Conservation (phyloP, 1,140 invertebrate genomes). For the Halictus rubicundus region DNA sequence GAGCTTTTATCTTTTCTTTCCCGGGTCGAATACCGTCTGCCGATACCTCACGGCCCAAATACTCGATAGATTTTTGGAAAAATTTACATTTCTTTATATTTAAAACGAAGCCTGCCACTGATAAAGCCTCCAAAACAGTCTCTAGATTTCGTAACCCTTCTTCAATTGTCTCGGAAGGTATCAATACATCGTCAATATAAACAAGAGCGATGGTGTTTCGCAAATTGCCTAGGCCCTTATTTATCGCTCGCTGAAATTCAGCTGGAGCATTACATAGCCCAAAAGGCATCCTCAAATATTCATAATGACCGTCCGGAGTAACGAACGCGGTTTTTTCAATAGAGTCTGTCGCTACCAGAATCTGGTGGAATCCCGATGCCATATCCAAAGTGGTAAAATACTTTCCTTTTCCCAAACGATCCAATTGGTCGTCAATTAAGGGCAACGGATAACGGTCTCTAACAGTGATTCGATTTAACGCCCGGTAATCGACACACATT, state of each 20-base stretch:
- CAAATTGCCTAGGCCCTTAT: not conserved
- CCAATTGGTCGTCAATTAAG: constrained; percentile 75
- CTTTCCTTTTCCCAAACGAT: constrained; percentile 63
- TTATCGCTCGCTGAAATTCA: constrained; percentile 7
- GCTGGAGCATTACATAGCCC: constrained; percentile 3
- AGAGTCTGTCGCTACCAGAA: constrained; percentile 20
- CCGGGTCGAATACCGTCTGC: not conserved
- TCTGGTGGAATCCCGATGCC: constrained; percentile 34
- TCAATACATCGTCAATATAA: constrained; percentile 20
- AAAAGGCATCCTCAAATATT: constrained; percentile 17
- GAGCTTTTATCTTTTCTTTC: not conserved
- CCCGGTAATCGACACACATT: constrained; percentile 74
- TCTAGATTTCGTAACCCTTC: not conserved
- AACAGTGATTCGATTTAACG: constrained; percentile 77
- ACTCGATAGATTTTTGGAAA: not conserved
- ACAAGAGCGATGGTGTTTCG: not conserved
- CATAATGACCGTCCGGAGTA: too few species aligned
- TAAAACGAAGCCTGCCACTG: not conserved
- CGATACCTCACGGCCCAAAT: not conserved
- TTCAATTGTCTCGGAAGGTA: not conserved
- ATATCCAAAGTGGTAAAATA: constrained; percentile 48
- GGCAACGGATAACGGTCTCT: constrained; percentile 80
- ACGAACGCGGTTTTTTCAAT: constrained; percentile 50
- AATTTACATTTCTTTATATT: constrained; percentile 1
- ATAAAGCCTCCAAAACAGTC: not conserved